These are phyloP conservation scores for Charina bottae DNA, from an alignment of 2,113 vertebrate species.

Conservation along the genomic window DNA sequence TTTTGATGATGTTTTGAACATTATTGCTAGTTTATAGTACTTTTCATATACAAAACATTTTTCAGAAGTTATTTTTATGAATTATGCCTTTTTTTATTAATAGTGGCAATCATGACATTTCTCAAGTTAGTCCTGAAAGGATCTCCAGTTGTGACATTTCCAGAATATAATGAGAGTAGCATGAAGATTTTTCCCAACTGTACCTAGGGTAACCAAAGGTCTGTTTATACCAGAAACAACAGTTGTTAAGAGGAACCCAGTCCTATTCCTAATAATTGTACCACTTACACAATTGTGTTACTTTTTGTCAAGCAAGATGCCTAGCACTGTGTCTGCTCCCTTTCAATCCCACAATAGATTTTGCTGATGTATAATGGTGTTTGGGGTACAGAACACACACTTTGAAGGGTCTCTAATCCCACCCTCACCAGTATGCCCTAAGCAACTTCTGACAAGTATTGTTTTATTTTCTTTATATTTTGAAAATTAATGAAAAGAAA, in stretches of 20 bases:
- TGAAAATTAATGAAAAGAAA: neutral
- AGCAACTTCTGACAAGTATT: neutral
- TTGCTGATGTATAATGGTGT: neutral
- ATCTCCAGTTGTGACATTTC: neutral
- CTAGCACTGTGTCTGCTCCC: neutral
- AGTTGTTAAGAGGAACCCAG: neutral
- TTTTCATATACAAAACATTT: neutral
- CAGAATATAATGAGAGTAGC: neutral
- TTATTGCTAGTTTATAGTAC: neutral
- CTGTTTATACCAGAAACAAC: neutral
- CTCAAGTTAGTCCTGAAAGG: neutral
- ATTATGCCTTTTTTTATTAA: neutral
- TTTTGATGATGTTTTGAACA: constrained; percentile 8
- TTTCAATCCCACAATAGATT: neutral
- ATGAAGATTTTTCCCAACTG: neutral
- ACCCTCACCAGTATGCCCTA: neutral
- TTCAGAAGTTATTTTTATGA: constrained; percentile 39
- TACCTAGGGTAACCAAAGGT: neutral
- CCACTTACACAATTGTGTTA: neutral
- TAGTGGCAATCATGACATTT: neutral
- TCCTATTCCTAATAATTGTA: neutral
- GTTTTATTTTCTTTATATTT: neutral
- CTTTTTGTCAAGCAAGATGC: neutral
- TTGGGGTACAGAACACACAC: neutral
- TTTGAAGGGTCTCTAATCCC: no score